Percentiles rank a stretch among this genome's conserved stretches.
Evolutionary conservation across 1,140 invertebrate species (phyloP).

Genomic region (Lasaia peninsularis): DNA sequence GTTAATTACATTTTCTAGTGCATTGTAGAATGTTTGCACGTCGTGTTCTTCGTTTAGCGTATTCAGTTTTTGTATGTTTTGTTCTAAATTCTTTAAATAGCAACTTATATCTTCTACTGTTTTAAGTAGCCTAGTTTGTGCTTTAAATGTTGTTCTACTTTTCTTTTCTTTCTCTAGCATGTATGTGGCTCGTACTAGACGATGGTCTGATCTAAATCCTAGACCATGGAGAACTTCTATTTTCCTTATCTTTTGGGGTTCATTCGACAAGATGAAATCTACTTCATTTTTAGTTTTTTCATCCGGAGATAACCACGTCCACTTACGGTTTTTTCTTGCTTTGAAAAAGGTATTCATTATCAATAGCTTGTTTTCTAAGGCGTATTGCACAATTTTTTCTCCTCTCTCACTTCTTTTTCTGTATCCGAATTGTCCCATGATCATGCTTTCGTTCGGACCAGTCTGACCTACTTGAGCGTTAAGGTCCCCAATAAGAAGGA

Average conservation of each 20-base stretch:
- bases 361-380: constrained; percentile 24
- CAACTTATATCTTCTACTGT: constrained; percentile 14
- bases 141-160: constrained; percentile 1
- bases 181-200: neutral
- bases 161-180: constrained; percentile 8
- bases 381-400: constrained; percentile 24
- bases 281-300: constrained; percentile 24
- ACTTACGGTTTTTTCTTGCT: constrained; percentile 25
- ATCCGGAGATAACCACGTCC: constrained; percentile 28
- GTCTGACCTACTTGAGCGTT: constrained; percentile 22
- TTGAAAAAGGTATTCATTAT: constrained; percentile 29
- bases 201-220: constrained; percentile 17
- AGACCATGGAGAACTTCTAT: constrained; percentile 24
- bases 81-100: neutral
- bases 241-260: neutral
- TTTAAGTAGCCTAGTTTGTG: neutral
- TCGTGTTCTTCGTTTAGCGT: neutral
- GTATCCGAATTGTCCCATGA: constrained; percentile 17
- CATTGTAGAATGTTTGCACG: constrained; percentile 3
- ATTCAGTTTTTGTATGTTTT: neutral
- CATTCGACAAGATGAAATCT: constrained; percentile 26
- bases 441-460: neutral
- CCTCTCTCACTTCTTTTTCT: constrained; percentile 24
- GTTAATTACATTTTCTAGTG: constrained; percentile 2
- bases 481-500: constrained; percentile 30